Percentiles rank a stretch among this genome's conserved stretches.
Evolutionary conservation across 1,140 invertebrate species (phyloP).

Genomic region (Apis laboriosa): DNA sequence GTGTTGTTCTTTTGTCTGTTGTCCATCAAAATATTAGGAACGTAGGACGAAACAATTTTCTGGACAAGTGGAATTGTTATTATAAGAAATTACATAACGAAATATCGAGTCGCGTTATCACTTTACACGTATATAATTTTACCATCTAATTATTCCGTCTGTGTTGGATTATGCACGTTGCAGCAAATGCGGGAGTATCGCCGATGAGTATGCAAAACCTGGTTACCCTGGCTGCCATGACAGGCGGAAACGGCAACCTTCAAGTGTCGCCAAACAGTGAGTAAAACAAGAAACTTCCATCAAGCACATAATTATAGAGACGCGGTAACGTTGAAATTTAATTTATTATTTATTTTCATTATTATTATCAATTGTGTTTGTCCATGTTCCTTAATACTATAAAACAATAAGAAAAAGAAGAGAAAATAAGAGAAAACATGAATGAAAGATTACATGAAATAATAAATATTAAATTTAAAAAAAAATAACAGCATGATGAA

Average conservation of each 20-base stretch:
- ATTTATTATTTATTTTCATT: background rate
- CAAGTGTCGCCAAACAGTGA: slow-evolving; percentile 83
- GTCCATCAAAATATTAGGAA: background rate
- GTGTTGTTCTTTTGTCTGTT: too few relatives aligned
- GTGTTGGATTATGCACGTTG: slow-evolving; percentile 55
- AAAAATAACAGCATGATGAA: slow-evolving; percentile 34
- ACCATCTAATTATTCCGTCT: slow-evolving; percentile 13
- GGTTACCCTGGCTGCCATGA: slow-evolving; percentile 93
- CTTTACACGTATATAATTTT: background rate
- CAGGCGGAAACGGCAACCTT: slow-evolving; percentile 82
- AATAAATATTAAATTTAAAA: background rate
- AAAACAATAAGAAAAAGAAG: background rate
- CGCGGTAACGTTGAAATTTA: background rate
- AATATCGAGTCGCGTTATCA: background rate
- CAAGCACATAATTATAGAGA: background rate
- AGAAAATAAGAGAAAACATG: background rate
- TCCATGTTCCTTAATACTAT: background rate
- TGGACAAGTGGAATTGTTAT: background rate
- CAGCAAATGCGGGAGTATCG: slow-evolving; percentile 83
- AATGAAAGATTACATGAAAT: background rate
- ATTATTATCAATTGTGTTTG: slow-evolving; percentile 2
- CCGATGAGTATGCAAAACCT: slow-evolving; percentile 95
- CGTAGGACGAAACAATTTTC: too few relatives aligned
- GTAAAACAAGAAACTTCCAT: slow-evolving; percentile 59
- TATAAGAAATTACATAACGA: background rate